These are phyloP conservation scores for Hypotaenidia okinawae DNA, from an alignment of 2,797 vertebrate species.

Conservation along the genomic window DNA sequence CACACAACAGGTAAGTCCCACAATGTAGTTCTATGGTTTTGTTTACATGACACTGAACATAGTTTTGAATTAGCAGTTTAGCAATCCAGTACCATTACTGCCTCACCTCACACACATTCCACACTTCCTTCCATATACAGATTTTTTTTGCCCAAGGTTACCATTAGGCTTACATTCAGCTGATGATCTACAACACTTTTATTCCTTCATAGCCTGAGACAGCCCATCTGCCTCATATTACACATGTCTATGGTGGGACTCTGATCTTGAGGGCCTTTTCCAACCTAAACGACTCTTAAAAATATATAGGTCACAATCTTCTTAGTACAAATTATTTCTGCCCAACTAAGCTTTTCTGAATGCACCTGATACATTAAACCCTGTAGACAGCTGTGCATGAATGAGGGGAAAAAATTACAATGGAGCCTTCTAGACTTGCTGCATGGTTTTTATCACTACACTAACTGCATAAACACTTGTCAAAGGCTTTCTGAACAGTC, in stretches of 20 bases:
- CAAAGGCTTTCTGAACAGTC: not conserved
- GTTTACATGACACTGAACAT: no score
- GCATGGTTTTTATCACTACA: not conserved
- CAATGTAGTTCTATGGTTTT: not conserved
- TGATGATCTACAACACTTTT: not conserved
- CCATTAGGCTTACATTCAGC: not conserved
- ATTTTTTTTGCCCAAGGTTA: not conserved
- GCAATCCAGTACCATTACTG: not conserved
- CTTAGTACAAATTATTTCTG: not conserved
- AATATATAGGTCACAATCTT: no score
- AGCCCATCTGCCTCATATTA: not conserved
- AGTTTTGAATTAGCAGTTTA: not conserved
- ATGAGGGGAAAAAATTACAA: not conserved
- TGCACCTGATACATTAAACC: not conserved
- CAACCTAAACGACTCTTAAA: not conserved
- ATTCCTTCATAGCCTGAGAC: not conserved
- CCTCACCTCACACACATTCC: not conserved
- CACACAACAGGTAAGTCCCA: not conserved
- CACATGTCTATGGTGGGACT: not conserved
- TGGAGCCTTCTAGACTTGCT: not conserved
- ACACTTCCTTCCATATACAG: no score
- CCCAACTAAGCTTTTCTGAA: not conserved
- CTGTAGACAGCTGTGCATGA: not conserved
- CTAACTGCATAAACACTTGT: not conserved
- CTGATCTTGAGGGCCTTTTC: not conserved